Conservation (phyloP, 2,888 invertebrate species). For the Eristalis tenax region DNA sequence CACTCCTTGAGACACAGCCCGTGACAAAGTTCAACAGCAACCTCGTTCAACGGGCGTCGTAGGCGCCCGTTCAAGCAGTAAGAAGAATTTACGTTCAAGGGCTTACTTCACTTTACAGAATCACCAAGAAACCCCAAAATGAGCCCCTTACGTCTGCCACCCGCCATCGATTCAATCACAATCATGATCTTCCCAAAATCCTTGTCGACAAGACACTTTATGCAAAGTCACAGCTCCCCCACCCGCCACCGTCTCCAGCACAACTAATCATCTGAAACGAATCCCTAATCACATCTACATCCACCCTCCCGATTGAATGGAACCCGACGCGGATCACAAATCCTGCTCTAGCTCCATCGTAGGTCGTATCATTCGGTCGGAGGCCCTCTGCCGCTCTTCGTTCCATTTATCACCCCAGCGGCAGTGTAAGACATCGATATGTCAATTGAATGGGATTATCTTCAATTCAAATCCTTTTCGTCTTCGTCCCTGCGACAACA, state of each 20-base stretch:
- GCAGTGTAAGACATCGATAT: slow-evolving; percentile 41
- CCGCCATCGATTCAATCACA: background rate
- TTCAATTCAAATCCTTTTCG: slow-evolving; percentile 46
- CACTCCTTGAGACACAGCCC: no score
- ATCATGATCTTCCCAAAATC: background rate
- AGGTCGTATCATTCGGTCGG: no score
- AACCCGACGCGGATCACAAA: background rate
- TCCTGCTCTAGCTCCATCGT: background rate
- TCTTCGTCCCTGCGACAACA: background rate
- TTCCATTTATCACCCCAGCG: no score
- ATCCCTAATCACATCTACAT: background rate
- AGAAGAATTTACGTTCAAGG: background rate
- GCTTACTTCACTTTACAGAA: background rate
- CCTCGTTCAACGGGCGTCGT: no score
- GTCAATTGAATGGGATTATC: slow-evolving; percentile 45
- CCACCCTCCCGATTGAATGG: background rate
- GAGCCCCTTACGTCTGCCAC: background rate
- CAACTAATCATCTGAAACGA: background rate
- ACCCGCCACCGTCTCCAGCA: background rate
- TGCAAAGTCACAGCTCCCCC: background rate
- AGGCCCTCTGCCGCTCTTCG: background rate
- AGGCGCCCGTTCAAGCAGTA: no score
- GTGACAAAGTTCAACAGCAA: no score
- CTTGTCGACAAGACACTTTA: background rate
- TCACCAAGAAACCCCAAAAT: background rate